Base-by-base conservation (phyloP, 2,888 invertebrate genomes). In the Thera obeliscata region DNA sequence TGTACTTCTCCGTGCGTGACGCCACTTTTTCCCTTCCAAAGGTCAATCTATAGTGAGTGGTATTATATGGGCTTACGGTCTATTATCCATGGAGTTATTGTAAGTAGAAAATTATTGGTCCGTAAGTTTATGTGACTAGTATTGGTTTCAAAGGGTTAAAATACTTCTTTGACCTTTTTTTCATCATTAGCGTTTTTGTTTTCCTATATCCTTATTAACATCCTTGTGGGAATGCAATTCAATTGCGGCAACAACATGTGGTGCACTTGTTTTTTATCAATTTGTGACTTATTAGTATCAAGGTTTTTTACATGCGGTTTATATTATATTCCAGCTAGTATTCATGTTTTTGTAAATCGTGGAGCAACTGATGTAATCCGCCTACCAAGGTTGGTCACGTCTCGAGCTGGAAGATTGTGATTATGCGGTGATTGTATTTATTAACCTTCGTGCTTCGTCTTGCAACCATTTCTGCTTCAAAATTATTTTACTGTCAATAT, bases 1-100 rank as follows among this genome's bases (percentile, higher is more conserved):
- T 81, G 79, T 81, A 83, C 79, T 80, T 81, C 81, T 67, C 78
- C 70, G 77, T 84, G 84, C 89, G 87, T 90, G 87, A 87, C 87
- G 81, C 76, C 69, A 70, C 78, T 83, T 81, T 84, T 84, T 83
- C 75, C 71, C 65, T 67, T 62, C 41, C 8, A 61, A 52, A 54
- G 52, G 57, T 67, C 66, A 73, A 52, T 70, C 66, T 60, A 80
- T 73, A 74, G 64, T 80, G 70, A 66, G 46, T 67, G 67, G 55
- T 67, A 67, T 69, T 33, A 12, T 66, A 55, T 62, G 9, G 62
- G 71, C 61, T 63, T 59, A 73, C 41, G 60, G 66, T 71, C 38
- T 65, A 67, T 66, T 71, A 70, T 66, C 49, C 62, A 61, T 66
- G 65, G 64, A 68, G 52, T 36, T 56, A 61, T 66, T 64, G 5